Percentiles rank a stretch among this genome's conserved stretches.
phyloP scores from a whole-genome alignment of 2,888 invertebrate species.

The Spodoptera exigua region DNA sequence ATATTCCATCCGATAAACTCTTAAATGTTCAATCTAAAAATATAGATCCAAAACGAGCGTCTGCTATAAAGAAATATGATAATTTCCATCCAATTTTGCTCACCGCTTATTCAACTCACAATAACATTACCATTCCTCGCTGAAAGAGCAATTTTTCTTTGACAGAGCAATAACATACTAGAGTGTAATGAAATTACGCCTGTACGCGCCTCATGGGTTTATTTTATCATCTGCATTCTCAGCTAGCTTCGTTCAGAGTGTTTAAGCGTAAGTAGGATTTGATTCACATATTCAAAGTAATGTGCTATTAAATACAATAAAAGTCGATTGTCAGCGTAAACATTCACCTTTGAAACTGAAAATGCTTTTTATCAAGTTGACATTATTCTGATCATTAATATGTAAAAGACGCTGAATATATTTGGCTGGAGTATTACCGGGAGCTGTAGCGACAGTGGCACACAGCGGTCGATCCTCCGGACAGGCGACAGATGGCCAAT shows the following conservation, averaged over 20 bases:
- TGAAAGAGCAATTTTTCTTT: constrained; percentile 58
- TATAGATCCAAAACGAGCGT: constrained; percentile 28
- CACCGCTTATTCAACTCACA: constrained; percentile 55
- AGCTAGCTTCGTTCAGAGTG: constrained; percentile 30
- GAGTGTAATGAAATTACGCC: constrained; percentile 54
- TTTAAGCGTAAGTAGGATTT: constrained; percentile 5
- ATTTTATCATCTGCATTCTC: constrained; percentile 40
- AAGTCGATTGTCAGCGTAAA: background rate
- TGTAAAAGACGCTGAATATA: no score
- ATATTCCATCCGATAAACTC: constrained; percentile 37
- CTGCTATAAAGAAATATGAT: constrained; percentile 55
- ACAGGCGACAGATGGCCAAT: constrained; percentile 59
- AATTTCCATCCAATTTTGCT: constrained; percentile 54
- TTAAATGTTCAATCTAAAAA: constrained; percentile 47
- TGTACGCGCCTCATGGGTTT: constrained; percentile 27
- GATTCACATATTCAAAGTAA: constrained; percentile 25
- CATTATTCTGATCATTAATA: background rate
- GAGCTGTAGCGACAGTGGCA: constrained; percentile 69
- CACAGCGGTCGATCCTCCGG: constrained; percentile 68
- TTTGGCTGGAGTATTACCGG: constrained; percentile 60
- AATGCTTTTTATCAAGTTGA: background rate
- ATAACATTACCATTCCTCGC: constrained; percentile 56
- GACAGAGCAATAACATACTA: constrained; percentile 56
- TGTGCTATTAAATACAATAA: background rate
- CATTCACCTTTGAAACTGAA: no score